Conservation (phyloP, 2,888 invertebrate genomes). For the Hanleya hanleyi region DNA sequence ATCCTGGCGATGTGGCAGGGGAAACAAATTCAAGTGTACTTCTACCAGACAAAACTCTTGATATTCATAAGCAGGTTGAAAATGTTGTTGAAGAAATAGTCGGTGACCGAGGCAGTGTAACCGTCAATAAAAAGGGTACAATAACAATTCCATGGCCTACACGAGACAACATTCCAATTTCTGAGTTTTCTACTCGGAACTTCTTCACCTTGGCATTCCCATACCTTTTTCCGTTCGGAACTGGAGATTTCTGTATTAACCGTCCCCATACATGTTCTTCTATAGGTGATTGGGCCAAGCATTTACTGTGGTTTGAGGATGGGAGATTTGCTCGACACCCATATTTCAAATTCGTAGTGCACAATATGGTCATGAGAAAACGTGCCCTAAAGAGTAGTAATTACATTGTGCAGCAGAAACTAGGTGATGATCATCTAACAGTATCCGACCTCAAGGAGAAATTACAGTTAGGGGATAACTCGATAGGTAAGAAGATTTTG, state of each 20-base stretch:
- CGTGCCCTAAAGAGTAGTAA: neutral
- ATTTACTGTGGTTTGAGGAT: conserved; percentile 13
- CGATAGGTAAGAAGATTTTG: neutral
- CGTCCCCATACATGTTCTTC: neutral
- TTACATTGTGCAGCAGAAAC: neutral
- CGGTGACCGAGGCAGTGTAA: conserved; percentile 5
- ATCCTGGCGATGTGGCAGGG: neutral
- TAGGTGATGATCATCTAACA: conserved; percentile 6
- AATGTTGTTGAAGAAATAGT: conserved; percentile 6
- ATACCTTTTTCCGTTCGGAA: conserved; percentile 20
- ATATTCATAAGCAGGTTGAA: conserved; percentile 12
- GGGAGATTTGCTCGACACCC: conserved; percentile 17
- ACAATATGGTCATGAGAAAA: conserved; percentile 9
- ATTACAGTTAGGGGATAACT: no score
- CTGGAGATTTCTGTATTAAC: conserved; percentile 18
- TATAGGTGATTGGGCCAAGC: conserved; percentile 1
- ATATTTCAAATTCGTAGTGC: conserved; percentile 15
- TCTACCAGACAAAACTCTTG: neutral
- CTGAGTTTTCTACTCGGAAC: neutral
- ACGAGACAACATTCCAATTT: conserved; percentile 9
- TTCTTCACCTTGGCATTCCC: conserved; percentile 29
- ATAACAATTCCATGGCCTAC: conserved; percentile 31
- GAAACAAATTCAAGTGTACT: conserved; percentile 15
- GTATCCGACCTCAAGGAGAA: neutral
- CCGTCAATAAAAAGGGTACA: conserved; percentile 1